Base-by-base conservation (phyloP, 2,888 invertebrate genomes). In the Cryptus armator region DNA sequence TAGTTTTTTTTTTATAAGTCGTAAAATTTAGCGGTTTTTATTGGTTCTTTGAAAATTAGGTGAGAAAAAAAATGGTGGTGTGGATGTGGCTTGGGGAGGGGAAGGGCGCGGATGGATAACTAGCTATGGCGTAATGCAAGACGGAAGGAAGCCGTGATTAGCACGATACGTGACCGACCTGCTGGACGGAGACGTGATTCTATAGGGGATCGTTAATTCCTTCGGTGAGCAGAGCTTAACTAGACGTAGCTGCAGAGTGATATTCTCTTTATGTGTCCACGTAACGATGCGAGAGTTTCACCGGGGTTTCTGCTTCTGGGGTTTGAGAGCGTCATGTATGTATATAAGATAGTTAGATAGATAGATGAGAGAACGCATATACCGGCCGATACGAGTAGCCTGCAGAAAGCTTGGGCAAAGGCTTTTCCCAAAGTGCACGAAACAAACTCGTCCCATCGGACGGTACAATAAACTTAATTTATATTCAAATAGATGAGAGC, bases 131-230 rank as follows among this genome's bases (percentile, higher is more conserved):
- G 32, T 51, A 24, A 64, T 16, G 64, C 48, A 80, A 80, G 78
- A 70, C 77, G 82, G 75, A 75, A 83, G 79, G 79, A 75, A 79
- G 43, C 62, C 71, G 75, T 85, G 85, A 85, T 85, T 85, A 85
- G 81, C 66, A 56, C 56, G 53, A 62, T 83, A 85, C 85, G 85
- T 85, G 85, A 74, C 74, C 66, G 64, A 48, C 48, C 37, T 48
- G 64, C 19, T 37, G 64, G 64, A 66, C 64, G 75, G 29, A 74
- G 74, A 75, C 75, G 79, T 62, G 70, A 84, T 84, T 81, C 84
- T 77, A 81, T 81, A 77, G 77, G 81, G 81, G 81, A 81, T 81
- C 84, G 81, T 84, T 81, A 84, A 84, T 84, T 84, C 68, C 84
- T 72, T 78, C 24, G 74, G 53, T 43, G 77, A 81, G 68, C 68